Evolutionary conservation across 2,113 vertebrate species (phyloP), one percentile per base, ranked within the genome.

Genomic region (Nannospalax galili): DNA sequence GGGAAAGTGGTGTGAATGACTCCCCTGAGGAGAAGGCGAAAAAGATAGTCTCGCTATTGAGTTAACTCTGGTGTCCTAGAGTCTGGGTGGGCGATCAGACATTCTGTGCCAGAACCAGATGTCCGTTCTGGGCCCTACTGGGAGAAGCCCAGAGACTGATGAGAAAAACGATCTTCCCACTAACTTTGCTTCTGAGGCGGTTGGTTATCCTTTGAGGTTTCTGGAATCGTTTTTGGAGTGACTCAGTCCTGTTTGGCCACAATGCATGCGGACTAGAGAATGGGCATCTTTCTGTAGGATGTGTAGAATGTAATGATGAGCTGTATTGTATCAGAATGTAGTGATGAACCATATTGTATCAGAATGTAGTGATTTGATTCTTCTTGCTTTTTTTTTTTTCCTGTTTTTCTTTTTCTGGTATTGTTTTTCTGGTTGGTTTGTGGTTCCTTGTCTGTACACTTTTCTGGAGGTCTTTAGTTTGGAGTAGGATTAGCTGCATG

Each of bases 221-320:
- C 91, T 92, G 95, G 91, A 97, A 32, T 92, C 91, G 8, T 96
- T 92, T 95, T 91, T 90, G 70, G 97, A 95, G 97, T 98, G 98
- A 98, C 97, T 98, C 98, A 98, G 95, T 97, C 94, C 97, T 96
- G 45, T 97, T 98, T 98, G 97, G 98, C 97, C 92, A 92, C 96
- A 98, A 95, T 96, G 96, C 98, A 97, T 97, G 98, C 97, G 97
- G 96, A 93, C 96, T 96, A 93, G 97, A 97, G 97, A 94, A 92
- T 94, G 84, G 97, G 24, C 80, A 87, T 97, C 86, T 97, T 94
- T 85, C 92, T 97, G 86, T 97, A 94, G 80, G 79, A 93, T 93
- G 92, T 91, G 52, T 84, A 15, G 26, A 74, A 40, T 64, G 40
- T 80, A 58, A 42, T 14, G 84, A 73, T 93, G 14, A 48, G 52